These are phyloP conservation scores for Brachyhypopomus occidentalis DNA, from an alignment of 2,113 vertebrate species.

Conservation along the genomic window DNA sequence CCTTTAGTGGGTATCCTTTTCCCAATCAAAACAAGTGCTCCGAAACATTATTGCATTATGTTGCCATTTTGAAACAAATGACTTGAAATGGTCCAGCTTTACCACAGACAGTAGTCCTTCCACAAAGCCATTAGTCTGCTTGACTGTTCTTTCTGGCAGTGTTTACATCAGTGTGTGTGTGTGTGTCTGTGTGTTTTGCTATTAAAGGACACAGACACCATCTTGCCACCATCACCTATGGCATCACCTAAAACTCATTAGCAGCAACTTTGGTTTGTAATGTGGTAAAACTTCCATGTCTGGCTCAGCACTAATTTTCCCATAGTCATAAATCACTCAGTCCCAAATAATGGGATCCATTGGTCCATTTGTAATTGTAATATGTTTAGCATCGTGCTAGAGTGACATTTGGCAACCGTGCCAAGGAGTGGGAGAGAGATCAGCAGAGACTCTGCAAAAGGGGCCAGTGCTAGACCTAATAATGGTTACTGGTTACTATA, in stretches of 20 bases:
- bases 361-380: slow-evolving; percentile 48
- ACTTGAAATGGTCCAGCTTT: slow-evolving; percentile 68
- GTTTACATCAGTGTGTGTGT: slow-evolving; percentile 8
- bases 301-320: slow-evolving; percentile 16
- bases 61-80: slow-evolving; percentile 80
- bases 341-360: slow-evolving; percentile 39
- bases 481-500: slow-evolving; percentile 41
- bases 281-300: slow-evolving; percentile 40
- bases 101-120: slow-evolving; percentile 51
- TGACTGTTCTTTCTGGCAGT: slow-evolving; percentile 47
- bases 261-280: slow-evolving; percentile 30
- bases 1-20: slow-evolving; percentile 71
- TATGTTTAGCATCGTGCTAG: slow-evolving; percentile 51
- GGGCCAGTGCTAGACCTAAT: slow-evolving; percentile 45
- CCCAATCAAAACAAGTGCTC: slow-evolving; percentile 78
- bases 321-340: slow-evolving; percentile 23
- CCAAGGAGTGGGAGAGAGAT: slow-evolving; percentile 31
- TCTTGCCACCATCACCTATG: slow-evolving; percentile 33
- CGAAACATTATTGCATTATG: slow-evolving; percentile 79
- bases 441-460: slow-evolving; percentile 17
- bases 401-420: slow-evolving; percentile 57
- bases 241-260: slow-evolving; percentile 19
- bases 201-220: slow-evolving; percentile 58
- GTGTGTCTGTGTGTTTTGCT: slow-evolving; percentile 49
- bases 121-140: slow-evolving; percentile 69